A percentile compares a stretch with the other conserved stretches of the same genome.
These are phyloP conservation scores for Protomyctophum bolini DNA, from an alignment of 2,113 vertebrate genomes.

Conservation along the genomic window DNA sequence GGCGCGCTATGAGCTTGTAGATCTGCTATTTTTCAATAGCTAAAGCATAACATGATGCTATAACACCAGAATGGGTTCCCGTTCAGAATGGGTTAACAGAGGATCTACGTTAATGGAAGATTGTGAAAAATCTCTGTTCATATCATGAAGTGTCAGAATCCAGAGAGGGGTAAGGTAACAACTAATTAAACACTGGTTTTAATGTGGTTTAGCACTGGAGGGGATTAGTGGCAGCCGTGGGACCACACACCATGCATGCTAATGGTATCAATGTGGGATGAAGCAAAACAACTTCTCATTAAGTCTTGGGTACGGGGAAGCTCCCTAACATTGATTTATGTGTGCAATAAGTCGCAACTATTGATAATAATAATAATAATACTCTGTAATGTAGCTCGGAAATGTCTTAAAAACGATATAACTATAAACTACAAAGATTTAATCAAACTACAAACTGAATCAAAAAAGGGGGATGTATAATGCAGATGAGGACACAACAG, in stretches of 20 bases:
- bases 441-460: constrained; percentile 13
- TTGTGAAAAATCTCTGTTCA: constrained; percentile 12
- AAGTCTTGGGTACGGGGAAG: too few species aligned
- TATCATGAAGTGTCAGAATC: neutral
- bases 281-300: constrained; percentile 7
- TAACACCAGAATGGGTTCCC: too few species aligned
- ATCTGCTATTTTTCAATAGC: too few species aligned
- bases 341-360: neutral
- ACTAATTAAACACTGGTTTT: constrained; percentile 57
- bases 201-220: constrained; percentile 50
- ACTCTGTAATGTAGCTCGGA: constrained; percentile 17
- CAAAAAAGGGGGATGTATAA: constrained; percentile 48
- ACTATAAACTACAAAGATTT: too few species aligned
- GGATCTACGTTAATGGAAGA: constrained; percentile 34
- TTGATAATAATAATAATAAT: neutral
- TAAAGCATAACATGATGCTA: too few species aligned
- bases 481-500: constrained; percentile 32
- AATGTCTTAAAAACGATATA: constrained; percentile 5
- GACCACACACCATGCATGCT: constrained; percentile 30
- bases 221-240: constrained; percentile 44
- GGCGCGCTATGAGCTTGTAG: too few species aligned
- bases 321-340: neutral
- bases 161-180: constrained; percentile 18
- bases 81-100: too few species aligned
- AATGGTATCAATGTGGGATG: constrained; percentile 28